Evolutionary conservation across 2,113 vertebrate species (phyloP), one percentile per base, ranked within the genome.

Genomic region (Megaptera novaeangliae): DNA sequence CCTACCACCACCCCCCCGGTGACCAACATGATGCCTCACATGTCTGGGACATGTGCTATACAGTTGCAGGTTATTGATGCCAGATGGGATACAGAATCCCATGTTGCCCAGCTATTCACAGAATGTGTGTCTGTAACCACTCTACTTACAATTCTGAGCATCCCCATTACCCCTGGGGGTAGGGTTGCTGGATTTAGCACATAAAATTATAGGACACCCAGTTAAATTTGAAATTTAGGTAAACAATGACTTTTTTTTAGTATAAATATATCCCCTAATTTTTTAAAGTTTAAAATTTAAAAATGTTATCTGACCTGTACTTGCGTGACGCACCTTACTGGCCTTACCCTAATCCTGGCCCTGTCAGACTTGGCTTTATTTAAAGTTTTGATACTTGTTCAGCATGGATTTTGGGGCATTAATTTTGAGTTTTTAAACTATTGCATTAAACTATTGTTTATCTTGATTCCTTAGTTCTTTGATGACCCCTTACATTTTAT

Each of bases 391-490:
- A 59, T 64, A 52, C 46, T 88, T 93, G 5, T 44, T 87, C 64
- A 68, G 34, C 4, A 20, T 66, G 44, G 13, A 52, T 81, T 74
- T 78, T 52, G 13, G 23, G 49, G 23, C 34, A 55, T 82, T 77
- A 44, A 63, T 80, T 91, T 88, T 86, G 25, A 68, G 39, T 57
- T 61, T 86, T 82, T 13, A 29, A 92, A 61, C 41, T 93, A 59
- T 39, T 90, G 3, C 6, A 31, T 94, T 82, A 41, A 74, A 57
- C 44, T 75, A 59, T 52, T 44, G 27, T 66, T 64, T 78, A 17
- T 39, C 20, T 61, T 57, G 72, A 46, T 69, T 88, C 64, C 23
- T 49, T 27, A 82, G 5, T 82, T 74, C 6, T 72, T n/a, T 84
- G 13, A 31, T 72, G 4, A 3, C 6, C 12, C 25, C 29, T 91